Base-by-base conservation (phyloP, 1,140 invertebrate species). In the Phocides pigmalion region DNA sequence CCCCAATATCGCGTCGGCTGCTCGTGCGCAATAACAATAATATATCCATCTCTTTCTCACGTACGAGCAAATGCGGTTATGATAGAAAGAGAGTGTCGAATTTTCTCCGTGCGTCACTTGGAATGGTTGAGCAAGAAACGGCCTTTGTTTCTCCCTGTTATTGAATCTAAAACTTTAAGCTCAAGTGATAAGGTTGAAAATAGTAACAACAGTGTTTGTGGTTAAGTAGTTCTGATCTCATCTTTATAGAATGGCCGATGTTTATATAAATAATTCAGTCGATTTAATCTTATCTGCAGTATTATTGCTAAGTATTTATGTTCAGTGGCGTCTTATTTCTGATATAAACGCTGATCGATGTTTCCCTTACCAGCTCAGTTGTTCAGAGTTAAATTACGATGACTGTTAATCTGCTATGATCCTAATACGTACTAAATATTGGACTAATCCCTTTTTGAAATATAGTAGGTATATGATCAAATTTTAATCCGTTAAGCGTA, bases 21-120 rank as follows among this genome's bases (percentile, higher is more conserved):
- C 20, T 62, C 58, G 28, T 62, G 49, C 68, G 74, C 66, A 50
- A 41, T 50, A 68, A 76, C 69, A 74, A 68, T 42, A 54, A 20
- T 77, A 74, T 64, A 64, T 67, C 61, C 69, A 47, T 89, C 86
- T 82, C 80, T 75, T 39, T 89, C 78, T 73, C 16, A 47, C 82
- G 37, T 64, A 79, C 35, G 66, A 50, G 47, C 49, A 69, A 70
- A 74, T 66, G 35, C 17, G 44, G 58, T 51, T 71, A 62, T 65
- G 75, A 58, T 64, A 70, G 76, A 88, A 74, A 50, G 83, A 80
- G 79, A 83, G 61, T 61, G 46, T 68, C 51, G 65, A 76, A 68
- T 62, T 50, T 61, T 79, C 77, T 72, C 81, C 77, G 73, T 58
- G 61, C 74, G 72, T 84, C 51, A 79, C 81, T 69, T 62, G 22